phyloP scores from a whole-genome alignment of 2,113 vertebrate genomes.

The Anhinga rufa region DNA sequence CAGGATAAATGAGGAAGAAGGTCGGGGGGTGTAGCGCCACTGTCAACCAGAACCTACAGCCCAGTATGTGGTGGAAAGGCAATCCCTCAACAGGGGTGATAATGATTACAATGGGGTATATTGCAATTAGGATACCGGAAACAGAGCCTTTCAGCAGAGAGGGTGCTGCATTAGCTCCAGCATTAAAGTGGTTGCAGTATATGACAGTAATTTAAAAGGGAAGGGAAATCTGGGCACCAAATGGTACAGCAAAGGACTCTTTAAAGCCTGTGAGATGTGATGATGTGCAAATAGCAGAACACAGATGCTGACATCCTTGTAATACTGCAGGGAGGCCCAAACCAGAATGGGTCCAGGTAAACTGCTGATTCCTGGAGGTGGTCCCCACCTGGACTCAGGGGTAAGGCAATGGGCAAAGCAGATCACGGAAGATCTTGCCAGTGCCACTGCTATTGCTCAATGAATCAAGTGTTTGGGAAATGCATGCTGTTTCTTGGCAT shows the following conservation, averaged over 20 bases:
- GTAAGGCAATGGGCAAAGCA: not conserved
- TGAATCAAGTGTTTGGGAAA: not conserved
- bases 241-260: conserved; percentile 1
- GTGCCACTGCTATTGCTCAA: not conserved
- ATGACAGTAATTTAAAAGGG: conserved; percentile 6
- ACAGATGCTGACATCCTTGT: not conserved
- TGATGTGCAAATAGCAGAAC: not conserved
- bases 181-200: conserved; percentile 28
- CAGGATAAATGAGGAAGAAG: not conserved
- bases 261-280: not conserved
- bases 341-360: not conserved
- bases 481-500: not conserved
- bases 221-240: conserved; percentile 54
- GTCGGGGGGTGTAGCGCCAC: not conserved
- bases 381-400: not conserved
- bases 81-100: not conserved
- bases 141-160: not conserved
- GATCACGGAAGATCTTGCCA: not conserved
- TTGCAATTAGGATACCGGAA: not conserved
- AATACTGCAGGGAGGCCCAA: not conserved
- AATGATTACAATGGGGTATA: not conserved
- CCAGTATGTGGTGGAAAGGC: not conserved
- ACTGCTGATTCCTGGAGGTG: not conserved
- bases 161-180: not conserved
- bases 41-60: not conserved